Evolutionary conservation across 2,888 invertebrate genomes (phyloP), one percentile per base, ranked within the genome.

Genomic region (Rhagophthalmus giganteus): DNA sequence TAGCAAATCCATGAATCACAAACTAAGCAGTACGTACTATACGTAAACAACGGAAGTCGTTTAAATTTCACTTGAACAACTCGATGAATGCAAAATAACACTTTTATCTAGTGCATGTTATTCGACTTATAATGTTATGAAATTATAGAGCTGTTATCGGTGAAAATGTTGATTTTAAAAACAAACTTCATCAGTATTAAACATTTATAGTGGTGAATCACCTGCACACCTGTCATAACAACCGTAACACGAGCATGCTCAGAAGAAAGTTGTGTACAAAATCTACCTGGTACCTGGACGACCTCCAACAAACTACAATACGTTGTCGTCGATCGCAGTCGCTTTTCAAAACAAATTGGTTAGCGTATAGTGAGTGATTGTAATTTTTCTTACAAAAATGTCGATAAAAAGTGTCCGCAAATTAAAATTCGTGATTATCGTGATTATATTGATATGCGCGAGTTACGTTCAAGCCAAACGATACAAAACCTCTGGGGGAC

Each of bases 191-290:
- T n/a, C n/a, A n/a, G n/a, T n/a, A n/a, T n/a, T n/a, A n/a, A n/a
- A n/a, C n/a, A n/a, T n/a, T n/a, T n/a, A n/a, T n/a, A n/a, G n/a
- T n/a, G n/a, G n/a, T 31, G 9, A 41, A 24, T 24, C 7, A 20
- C 7, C 7, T 20, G 20, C 20, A 3, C 1, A 24, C 11, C 10
- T 34, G 20, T 10, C 11, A n/a, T n/a, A n/a, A n/a, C n/a, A n/a
- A n/a, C n/a, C n/a, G n/a, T 12, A 37, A 12, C 24, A 13, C 24
- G 45, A 15, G 35, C 45, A 45, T 45, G 45, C 45, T 26, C 45
- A 31, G 30, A 35, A 9, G n/a, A 37, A 7, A 8, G n/a, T n/a
- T n/a, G n/a, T n/a, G n/a, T n/a, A n/a, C 9, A 3, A 15, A 11
- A 13, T 25, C 20, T 28, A 30, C 31, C 30, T n/a, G 41, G 9